Evolutionary conservation across 2,888 invertebrate species (phyloP), one percentile per base, ranked within the genome.

Genomic region (Trissolcus japonicus): DNA sequence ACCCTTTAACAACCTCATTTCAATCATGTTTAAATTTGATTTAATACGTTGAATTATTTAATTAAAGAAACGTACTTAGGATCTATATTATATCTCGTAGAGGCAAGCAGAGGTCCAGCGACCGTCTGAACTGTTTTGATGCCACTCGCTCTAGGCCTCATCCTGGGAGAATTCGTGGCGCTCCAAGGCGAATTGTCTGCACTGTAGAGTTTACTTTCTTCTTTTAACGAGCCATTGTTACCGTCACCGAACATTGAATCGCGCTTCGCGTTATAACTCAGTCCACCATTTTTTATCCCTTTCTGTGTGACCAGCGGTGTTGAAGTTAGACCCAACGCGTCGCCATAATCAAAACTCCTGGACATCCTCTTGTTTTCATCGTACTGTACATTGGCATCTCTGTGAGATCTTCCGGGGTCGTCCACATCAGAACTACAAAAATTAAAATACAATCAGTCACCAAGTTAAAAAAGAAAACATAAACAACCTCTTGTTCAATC

Each of bases 71-170:
- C 83, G 84, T 84, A 90, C 90, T 89, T 90, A 1, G 90, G 86
- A 83, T 89, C 90, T 19, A 90, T 89, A 78, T 90, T 90, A 80
- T 88, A 91, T 83, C 87, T 86, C 4, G 90, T 89, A 0, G 91
- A 90, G 43, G 90, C 86, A 35, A 91, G 83, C 40, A 91, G 82
- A 0, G 91, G 91, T 35, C 91, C 90, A 9, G 88, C 87, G 6
- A 87, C 83, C 9, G 87, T 87, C 66, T 87, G 89, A 0, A 87
- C 84, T 1, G 86, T 85, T 74, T 85, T 88, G 0, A 85, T 56
- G 0, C 84, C 84, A 1, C 59, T 75, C 17, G 81, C 82, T 69
- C 82, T 84, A 0, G 82, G 67, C 19, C 83, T 82, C 76, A 84
- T 85, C 69, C 86, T 88, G 0, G 87, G 85, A 76, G 86, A 86